Percentiles rank a stretch among this genome's conserved stretches.
Evolutionary conservation across 2,888 invertebrate genomes (phyloP).

Genomic region (Synergus umbraculus): DNA sequence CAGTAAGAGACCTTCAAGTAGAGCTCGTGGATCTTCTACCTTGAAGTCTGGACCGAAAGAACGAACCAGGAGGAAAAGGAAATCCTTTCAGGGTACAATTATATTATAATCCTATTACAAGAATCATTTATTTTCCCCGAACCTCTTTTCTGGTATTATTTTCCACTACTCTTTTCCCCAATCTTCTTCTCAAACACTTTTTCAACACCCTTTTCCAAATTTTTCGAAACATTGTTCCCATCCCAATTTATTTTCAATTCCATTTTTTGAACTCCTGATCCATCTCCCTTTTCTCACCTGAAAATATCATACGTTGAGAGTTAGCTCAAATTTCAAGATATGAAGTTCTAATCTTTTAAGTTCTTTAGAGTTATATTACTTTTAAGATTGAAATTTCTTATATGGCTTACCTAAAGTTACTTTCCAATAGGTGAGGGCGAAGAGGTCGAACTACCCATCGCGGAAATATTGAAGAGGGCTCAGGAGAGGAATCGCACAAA

Average conservation of each 20-base stretch:
- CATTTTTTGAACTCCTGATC: no score
- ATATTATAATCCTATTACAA: not conserved
- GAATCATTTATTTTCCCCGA: no score
- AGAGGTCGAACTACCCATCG: conserved; percentile 69
- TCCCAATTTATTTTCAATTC: no score
- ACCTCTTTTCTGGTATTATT: no score
- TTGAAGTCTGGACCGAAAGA: conserved; percentile 43
- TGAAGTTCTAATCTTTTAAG: not conserved
- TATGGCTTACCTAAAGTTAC: conserved; percentile 32
- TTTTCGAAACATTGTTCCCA: no score
- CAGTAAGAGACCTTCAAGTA: conserved; percentile 38
- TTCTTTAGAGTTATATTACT: not conserved
- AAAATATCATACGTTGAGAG: no score
- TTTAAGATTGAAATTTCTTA: conserved; percentile 16
- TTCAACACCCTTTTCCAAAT: no score
- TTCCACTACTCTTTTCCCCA: no score
- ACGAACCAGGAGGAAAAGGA: conserved; percentile 42
- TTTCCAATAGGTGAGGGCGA: conserved; percentile 47
- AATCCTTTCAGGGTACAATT: conserved; percentile 42
- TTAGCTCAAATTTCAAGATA: not conserved
- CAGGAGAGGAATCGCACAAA: conserved; percentile 65
- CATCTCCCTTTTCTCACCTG: no score
- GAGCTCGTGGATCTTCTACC: conserved; percentile 43
- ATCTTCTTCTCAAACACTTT: no score
- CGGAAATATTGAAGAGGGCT: conserved; percentile 69